phyloP scores from a whole-genome alignment of 2,113 vertebrate species.

The Notothenia coriiceps region DNA sequence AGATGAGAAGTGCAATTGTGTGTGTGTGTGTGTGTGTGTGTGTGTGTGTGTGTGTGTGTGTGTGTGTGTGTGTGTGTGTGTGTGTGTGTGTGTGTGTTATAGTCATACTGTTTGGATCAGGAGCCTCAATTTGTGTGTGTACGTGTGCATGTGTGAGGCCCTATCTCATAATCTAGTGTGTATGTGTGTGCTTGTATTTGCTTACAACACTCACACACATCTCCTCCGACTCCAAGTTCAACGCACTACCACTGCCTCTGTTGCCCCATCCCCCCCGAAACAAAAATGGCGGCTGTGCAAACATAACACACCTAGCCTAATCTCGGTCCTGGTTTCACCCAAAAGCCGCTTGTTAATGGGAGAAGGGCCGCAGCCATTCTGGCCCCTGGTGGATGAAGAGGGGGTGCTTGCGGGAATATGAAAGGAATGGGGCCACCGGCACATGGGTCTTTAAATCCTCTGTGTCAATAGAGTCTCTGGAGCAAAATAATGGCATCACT shows the following conservation, averaged over 20 bases:
- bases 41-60: conserved; percentile 42
- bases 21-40: conserved; percentile 36
- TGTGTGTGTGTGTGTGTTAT: conserved; percentile 49
- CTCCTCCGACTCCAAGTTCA: not conserved
- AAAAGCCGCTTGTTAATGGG: conserved; percentile 54
- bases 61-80: conserved; percentile 42
- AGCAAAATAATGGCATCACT: conserved; percentile 93
- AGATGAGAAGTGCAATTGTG: conserved; percentile 79
- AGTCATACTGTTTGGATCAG: conserved; percentile 66
- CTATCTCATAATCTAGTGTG: conserved; percentile 67
- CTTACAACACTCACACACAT: conserved; percentile 38
- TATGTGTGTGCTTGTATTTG: conserved; percentile 31
- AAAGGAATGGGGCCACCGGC: conserved; percentile 85
- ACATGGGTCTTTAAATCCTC: conserved; percentile 86
- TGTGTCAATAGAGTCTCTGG: conserved; percentile 87
- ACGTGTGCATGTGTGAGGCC: conserved; percentile 53
- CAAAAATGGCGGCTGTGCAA: conserved; percentile 66
- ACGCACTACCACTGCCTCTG: not conserved
- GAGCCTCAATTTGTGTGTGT: conserved; percentile 56
- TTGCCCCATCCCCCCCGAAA: conserved; percentile 15
- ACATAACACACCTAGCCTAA: conserved; percentile 57
- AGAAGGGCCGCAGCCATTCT: conserved; percentile 38
- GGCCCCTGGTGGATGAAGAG: conserved; percentile 71
- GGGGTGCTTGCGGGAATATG: conserved; percentile 80
- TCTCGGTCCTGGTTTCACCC: conserved; percentile 45